Evolutionary conservation across 2,888 invertebrate genomes (phyloP).

Genomic region (Drosophila parthenogenetica): DNA sequence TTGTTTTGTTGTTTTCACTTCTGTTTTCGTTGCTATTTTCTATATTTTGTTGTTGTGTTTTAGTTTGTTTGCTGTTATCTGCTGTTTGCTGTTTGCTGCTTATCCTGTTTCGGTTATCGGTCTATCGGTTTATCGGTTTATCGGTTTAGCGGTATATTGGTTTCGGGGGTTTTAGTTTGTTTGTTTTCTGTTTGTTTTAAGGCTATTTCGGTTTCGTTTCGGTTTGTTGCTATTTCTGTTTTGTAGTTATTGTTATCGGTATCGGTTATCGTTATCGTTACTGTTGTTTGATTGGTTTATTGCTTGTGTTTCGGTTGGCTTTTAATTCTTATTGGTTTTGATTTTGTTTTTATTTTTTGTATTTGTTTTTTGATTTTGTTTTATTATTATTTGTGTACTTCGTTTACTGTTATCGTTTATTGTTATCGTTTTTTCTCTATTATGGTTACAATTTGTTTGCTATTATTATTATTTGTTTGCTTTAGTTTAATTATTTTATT

Average conservation of each 20-base stretch:
- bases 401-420: constrained; percentile 42
- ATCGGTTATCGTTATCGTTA: constrained; percentile 28
- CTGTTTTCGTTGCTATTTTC: constrained; percentile 53
- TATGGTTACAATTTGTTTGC: constrained; percentile 66
- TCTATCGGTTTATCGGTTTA: constrained; percentile 39
- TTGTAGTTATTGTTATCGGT: constrained; percentile 25
- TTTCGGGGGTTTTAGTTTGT: constrained; percentile 15
- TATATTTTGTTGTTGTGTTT: constrained; percentile 35
- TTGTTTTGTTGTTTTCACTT: constrained; percentile 42
- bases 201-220: constrained; percentile 43
- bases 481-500: constrained; percentile 7
- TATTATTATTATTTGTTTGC: constrained; percentile 50
- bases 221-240: constrained; percentile 37
- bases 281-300: constrained; percentile 52
- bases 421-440: constrained; percentile 44
- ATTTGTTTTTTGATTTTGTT: constrained; percentile 41
- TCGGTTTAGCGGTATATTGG: constrained; percentile 33
- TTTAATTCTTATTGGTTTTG: constrained; percentile 46
- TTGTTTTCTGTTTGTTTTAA: constrained; percentile 33
- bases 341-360: constrained; percentile 39
- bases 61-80: neutral
- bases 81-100: constrained; percentile 32
- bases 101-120: constrained; percentile 48
- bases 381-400: constrained; percentile 36
- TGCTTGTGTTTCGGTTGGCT: constrained; percentile 51